Conservation (phyloP, 2,113 vertebrate species). For the Brienomyrus longianalis region DNA sequence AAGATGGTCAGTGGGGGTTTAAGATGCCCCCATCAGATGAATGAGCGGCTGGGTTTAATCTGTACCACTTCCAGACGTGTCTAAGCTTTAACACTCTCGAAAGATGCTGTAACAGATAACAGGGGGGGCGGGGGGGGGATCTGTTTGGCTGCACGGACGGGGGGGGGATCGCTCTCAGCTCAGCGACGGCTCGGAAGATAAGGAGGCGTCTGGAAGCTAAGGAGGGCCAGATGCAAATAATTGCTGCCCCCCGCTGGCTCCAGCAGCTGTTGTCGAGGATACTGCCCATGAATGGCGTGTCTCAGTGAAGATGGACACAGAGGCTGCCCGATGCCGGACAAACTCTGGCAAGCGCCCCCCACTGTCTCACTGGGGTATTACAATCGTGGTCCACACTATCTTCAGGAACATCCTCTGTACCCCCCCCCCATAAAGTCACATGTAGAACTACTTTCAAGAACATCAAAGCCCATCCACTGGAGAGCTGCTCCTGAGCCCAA, state of each 20-base stretch:
- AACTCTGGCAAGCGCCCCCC: conserved; percentile 40
- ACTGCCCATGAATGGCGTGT: conserved; percentile 29
- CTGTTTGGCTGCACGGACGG: not conserved
- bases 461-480: conserved; percentile 46
- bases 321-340: conserved; percentile 1
- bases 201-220: conserved; percentile 16
- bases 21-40: conserved; percentile 22
- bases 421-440: conserved; percentile 24
- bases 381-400: conserved; percentile 32
- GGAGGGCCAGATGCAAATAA: conserved; percentile 22
- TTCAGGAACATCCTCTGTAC: conserved; percentile 51
- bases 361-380: conserved; percentile 43
- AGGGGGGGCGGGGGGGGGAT: not conserved
- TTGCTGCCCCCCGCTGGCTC: not conserved
- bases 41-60: conserved; percentile 34
- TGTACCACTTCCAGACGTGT: conserved; percentile 1
- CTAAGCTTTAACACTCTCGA: conserved; percentile 24
- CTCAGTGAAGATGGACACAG: conserved; percentile 21
- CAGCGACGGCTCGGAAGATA: conserved; percentile 20
- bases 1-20: conserved; percentile 13
- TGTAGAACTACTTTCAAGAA: conserved; percentile 27
- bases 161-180: conserved; percentile 3
- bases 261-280: conserved; percentile 45
- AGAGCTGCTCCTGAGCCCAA: not conserved
- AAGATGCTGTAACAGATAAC: conserved; percentile 25